Evolutionary conservation across 2,113 vertebrate genomes (phyloP).

Genomic region (Rhizomys pruinosus): DNA sequence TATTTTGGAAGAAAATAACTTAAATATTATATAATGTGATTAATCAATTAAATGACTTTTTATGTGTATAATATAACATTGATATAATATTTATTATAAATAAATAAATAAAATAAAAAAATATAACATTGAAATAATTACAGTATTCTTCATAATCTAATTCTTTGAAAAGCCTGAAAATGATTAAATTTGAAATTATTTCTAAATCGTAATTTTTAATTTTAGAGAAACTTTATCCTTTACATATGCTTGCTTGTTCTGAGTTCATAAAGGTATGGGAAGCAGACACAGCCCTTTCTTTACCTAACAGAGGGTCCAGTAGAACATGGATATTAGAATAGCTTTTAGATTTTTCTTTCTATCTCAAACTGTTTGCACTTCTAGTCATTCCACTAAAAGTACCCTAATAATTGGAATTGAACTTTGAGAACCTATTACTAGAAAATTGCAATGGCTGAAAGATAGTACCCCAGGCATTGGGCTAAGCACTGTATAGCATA

Average conservation of each 20-base stretch:
- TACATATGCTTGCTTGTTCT: constrained; percentile 13
- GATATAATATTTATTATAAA: too few species aligned
- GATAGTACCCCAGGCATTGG: constrained; percentile 16
- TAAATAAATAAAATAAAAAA: too few species aligned
- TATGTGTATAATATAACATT: constrained; percentile 28
- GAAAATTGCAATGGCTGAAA: neutral
- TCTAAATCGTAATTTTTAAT: constrained; percentile 53
- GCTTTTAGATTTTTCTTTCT: constrained; percentile 24
- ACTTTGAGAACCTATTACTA: constrained; percentile 44
- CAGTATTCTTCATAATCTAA: constrained; percentile 35
- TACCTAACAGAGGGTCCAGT: neutral
- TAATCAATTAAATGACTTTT: neutral
- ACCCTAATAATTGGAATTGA: constrained; percentile 26
- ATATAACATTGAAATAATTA: constrained; percentile 8
- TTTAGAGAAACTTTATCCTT: constrained; percentile 9
- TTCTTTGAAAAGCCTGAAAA: constrained; percentile 51
- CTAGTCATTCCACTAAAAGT: constrained; percentile 4
- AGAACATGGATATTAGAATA: constrained; percentile 6
- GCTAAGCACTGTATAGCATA: neutral
- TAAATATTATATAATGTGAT: neutral
- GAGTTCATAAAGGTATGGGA: neutral
- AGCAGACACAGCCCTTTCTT: neutral
- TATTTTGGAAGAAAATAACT: neutral
- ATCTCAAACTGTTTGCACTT: constrained; percentile 11
- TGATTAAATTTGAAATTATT: constrained; percentile 42